These are phyloP conservation scores for Dryobotodes eremita DNA, from an alignment of 2,888 invertebrate species.

Conservation along the genomic window DNA sequence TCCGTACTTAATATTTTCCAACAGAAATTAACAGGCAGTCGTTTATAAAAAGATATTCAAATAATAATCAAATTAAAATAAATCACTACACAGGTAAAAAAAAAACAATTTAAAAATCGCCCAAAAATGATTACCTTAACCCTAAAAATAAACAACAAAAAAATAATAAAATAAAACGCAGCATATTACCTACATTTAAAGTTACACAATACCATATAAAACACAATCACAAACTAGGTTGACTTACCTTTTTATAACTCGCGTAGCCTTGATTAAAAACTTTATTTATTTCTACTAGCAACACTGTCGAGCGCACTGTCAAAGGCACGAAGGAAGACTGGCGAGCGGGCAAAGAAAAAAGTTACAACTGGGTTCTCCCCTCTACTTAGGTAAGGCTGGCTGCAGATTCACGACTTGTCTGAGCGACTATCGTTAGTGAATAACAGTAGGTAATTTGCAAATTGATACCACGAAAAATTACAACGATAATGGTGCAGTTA, in stretches of 20 bases:
- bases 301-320: slow-evolving; percentile 38
- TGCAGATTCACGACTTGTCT: slow-evolving; percentile 9
- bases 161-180: not conserved
- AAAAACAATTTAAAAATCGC: not conserved
- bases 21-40: no score
- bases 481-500: not conserved
- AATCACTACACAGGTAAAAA: not conserved
- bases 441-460: not conserved
- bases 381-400: slow-evolving; percentile 48
- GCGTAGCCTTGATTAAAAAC: slow-evolving; percentile 45
- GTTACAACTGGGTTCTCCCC: slow-evolving; percentile 43
- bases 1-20: no score
- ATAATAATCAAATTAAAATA: not conserved
- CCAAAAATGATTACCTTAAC: not conserved
- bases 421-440: not conserved
- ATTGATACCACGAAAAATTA: not conserved
- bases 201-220: slow-evolving; percentile 23
- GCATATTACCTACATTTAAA: not conserved
- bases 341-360: slow-evolving; percentile 32
- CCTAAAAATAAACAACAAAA: not conserved
- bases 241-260: slow-evolving; percentile 50
- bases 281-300: slow-evolving; percentile 24
- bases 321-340: slow-evolving; percentile 38
- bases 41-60: not conserved
- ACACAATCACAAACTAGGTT: slow-evolving; percentile 20